Evolutionary conservation across 1,140 invertebrate species (phyloP).

Genomic region (Lordiphosa mommai): DNA sequence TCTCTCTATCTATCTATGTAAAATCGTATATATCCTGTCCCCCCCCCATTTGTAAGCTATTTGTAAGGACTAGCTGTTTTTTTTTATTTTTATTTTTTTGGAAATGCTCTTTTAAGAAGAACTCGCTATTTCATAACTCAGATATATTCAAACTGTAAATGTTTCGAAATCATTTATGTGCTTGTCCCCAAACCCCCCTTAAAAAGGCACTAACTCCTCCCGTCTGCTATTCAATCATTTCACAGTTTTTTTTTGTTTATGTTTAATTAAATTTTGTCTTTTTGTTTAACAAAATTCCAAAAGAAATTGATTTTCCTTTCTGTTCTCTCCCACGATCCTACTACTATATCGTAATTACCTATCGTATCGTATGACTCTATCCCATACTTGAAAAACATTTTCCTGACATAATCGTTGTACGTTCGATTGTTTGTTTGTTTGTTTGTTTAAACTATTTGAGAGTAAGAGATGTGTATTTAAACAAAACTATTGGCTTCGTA

Average conservation of each 20-base stretch:
- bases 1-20: neutral
- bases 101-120: no score
- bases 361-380: constrained; percentile 31
- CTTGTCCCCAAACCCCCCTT: no score
- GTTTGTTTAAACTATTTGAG: no score
- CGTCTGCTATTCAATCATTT: neutral
- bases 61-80: no score
- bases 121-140: no score
- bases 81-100: no score
- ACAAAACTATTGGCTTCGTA: constrained; percentile 70
- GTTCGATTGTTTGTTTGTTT: constrained; percentile 60
- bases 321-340: neutral
- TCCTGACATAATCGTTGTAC: constrained; percentile 71
- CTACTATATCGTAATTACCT: constrained; percentile 21
- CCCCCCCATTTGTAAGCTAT: no score
- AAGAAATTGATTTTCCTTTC: constrained; percentile 15
- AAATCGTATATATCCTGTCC: neutral
- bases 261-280: constrained; percentile 9
- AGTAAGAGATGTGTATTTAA: constrained; percentile 64
- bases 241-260: constrained; percentile 1
- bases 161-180: no score
- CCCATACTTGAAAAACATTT: constrained; percentile 27
- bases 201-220: neutral
- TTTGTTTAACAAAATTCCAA: constrained; percentile 44
- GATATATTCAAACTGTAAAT: no score